Evolutionary conservation across 1,140 invertebrate species (phyloP), one percentile per base, ranked within the genome.

Genomic region (Aphaenogaster floridana): DNA sequence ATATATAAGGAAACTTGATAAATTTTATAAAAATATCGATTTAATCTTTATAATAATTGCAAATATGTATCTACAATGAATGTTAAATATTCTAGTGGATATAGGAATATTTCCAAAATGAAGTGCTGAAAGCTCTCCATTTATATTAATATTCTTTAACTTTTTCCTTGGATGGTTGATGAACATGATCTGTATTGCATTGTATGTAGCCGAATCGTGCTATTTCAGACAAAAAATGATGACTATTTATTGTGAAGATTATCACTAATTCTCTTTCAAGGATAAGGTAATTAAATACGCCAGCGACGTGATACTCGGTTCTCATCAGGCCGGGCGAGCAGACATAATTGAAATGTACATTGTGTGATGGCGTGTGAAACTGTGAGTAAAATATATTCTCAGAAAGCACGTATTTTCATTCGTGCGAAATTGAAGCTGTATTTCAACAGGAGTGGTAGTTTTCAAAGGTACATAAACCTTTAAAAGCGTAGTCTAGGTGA

Each of bases 341-440:
- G n/a, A 64, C 86, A 77, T 87, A 89, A 89, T 89, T 89, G 85
- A 89, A 89, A 89, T 89, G 88, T 89, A 89, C 85, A 87, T 81
- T 48, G 87, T 85, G 64, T 86, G 66, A 86, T 76, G 86, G 69
- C 45, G 86, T 89, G 87, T 87, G 88, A 89, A 87, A 45, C 11
- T 48, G n/a, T 17, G 76, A 45, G 76, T 71, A 78, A 57, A 86
- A 76, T 77, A 77, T 87, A 83, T 87, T 83, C 52, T 45, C 48
- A 34, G 88, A 89, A 89, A 89, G 86, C 74, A 89, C 71, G 86
- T 79, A 83, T 86, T 87, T 83, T 77, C 88, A 87, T 89, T 83
- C 69, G 88, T 87, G 59, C 77, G 63, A 89, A 89, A 87, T 89
- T 89, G 88, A 89, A 88, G 80, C 50, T 83, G 87, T 88, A 88